A percentile compares a stretch with the other conserved stretches of the same genome.
Evolutionary conservation across 2,113 vertebrate species (phyloP).

Genomic region (Plecturocebus donacophilus): DNA sequence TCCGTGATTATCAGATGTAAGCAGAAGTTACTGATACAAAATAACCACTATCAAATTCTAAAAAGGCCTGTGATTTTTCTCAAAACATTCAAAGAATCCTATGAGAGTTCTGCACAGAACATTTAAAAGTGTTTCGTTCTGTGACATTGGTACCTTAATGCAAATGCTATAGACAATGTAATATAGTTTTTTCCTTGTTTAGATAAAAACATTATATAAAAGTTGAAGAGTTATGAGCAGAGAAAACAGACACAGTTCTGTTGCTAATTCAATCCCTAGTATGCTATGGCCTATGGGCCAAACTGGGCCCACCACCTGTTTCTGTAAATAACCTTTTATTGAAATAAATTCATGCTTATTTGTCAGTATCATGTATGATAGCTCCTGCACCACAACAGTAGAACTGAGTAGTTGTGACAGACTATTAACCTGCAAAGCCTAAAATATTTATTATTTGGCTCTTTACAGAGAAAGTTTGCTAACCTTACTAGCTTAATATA

Average conservation of each 20-base stretch:
- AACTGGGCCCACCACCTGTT: not conserved
- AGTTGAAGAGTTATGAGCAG: not conserved
- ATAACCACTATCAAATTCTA: conserved; percentile 24
- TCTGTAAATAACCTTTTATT: not conserved
- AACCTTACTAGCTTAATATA: conserved; percentile 14
- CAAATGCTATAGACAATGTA: not conserved
- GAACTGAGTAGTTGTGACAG: not conserved
- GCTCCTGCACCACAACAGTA: not conserved
- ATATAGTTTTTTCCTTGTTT: conserved; percentile 13
- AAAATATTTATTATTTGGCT: not conserved
- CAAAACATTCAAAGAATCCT: not conserved
- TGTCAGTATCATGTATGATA: not conserved
- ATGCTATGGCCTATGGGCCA: not conserved
- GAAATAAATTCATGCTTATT: not conserved
- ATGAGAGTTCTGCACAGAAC: not conserved
- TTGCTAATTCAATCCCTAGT: not conserved
- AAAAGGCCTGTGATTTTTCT: conserved; percentile 19
- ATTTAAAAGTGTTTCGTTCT: conserved; percentile 23
- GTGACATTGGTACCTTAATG: not conserved
- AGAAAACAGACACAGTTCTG: not conserved
- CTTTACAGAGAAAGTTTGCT: conserved; percentile 14
- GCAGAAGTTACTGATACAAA: not conserved
- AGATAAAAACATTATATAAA: not conserved
- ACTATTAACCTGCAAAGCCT: not conserved
- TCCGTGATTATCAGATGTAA: not conserved